Evolutionary conservation across 2,113 vertebrate species (phyloP).

Genomic region (Epinephelus cyanopodus): DNA sequence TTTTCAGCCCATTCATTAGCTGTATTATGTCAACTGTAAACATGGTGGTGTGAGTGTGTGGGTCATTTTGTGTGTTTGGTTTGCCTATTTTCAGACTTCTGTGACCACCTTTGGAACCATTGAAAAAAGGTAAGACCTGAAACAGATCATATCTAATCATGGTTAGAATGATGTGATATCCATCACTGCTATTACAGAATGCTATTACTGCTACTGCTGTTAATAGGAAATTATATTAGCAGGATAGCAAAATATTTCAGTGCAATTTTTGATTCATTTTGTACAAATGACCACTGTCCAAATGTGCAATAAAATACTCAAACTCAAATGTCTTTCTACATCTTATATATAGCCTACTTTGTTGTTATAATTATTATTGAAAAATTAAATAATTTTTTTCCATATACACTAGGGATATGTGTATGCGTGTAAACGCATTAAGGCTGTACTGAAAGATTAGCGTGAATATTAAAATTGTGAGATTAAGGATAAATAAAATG

Average conservation of each 20-base stretch:
- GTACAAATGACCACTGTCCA: not conserved
- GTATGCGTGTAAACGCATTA: not conserved
- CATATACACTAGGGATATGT: not conserved
- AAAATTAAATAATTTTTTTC: not conserved
- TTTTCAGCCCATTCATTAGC: slow-evolving; percentile 1
- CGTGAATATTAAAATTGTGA: not conserved
- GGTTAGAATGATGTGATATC: too few species aligned
- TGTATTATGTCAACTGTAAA: slow-evolving; percentile 1
- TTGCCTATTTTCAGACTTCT: slow-evolving; percentile 38
- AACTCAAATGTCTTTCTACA: not conserved
- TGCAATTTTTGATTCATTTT: not conserved
- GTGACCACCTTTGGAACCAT: slow-evolving; percentile 19
- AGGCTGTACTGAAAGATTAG: not conserved
- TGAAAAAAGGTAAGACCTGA: slow-evolving; percentile 52
- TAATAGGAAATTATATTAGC: not conserved
- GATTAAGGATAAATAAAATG: not conserved
- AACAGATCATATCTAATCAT: not conserved
- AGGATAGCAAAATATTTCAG: too few species aligned
- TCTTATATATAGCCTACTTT: not conserved
- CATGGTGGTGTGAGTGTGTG: slow-evolving; percentile 37
- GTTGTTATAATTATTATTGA: not conserved
- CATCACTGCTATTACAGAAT: too few species aligned
- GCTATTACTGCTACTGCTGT: not conserved
- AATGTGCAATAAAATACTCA: not conserved
- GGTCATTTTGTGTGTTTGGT: slow-evolving; percentile 11